These are phyloP conservation scores for Orthosia cruda DNA, from an alignment of 2,888 invertebrate genomes.

Conservation along the genomic window DNA sequence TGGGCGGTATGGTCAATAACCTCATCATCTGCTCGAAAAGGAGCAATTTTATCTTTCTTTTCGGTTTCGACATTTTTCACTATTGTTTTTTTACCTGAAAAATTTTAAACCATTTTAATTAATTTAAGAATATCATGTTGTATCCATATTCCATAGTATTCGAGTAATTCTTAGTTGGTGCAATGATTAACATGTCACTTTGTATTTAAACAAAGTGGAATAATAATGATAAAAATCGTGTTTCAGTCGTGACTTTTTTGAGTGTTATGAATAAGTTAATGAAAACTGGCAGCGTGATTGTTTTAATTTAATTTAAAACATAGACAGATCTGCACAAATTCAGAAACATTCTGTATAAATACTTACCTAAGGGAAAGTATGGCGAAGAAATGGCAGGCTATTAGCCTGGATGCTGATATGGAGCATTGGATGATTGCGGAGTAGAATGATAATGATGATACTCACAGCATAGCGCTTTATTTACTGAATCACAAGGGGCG, in stretches of 20 bases:
- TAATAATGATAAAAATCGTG: too few relatives aligned
- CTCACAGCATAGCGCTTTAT: conserved; percentile 81
- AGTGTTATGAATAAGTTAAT: not conserved
- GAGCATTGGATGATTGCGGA: too few relatives aligned
- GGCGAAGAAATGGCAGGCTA: not conserved
- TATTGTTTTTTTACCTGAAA: conserved; percentile 29
- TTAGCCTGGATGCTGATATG: too few relatives aligned
- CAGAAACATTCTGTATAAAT: too few relatives aligned
- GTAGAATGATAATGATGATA: conserved; percentile 27
- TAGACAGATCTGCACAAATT: too few relatives aligned
- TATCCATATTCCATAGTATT: not conserved
- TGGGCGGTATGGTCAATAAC: conserved; percentile 13
- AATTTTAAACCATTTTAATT: not conserved
- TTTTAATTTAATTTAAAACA: too few relatives aligned
- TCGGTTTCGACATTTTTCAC: not conserved
- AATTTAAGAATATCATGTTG: not conserved
- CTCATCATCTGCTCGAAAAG: not conserved
- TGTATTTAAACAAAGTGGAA: too few relatives aligned
- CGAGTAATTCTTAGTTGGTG: not conserved
- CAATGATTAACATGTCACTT: not conserved
- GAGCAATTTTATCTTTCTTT: not conserved
- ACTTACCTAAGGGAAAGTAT: not conserved
- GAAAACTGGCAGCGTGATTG: too few relatives aligned
- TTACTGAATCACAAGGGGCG: conserved; percentile 75
- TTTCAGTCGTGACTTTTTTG: not conserved